Evolutionary conservation across 35 echinoderm and acorn worm species (phyloP).

Genomic region (Diadema setosum): DNA sequence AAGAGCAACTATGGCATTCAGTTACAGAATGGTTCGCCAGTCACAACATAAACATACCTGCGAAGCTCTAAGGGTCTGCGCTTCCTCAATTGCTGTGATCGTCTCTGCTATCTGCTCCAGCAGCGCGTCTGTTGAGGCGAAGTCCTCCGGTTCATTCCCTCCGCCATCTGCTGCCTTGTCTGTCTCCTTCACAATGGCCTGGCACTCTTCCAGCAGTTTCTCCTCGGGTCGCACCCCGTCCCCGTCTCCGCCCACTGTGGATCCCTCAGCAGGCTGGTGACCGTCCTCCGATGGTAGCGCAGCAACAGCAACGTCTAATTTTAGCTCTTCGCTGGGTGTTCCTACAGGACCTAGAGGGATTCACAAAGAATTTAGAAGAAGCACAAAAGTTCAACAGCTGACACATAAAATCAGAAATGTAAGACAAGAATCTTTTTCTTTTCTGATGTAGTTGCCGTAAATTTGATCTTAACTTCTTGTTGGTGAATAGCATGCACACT

Average conservation of each 20-base stretch:
- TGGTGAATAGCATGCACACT: no score
- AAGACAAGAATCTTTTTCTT: no score
- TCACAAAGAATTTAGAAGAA: no score
- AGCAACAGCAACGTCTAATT: background rate
- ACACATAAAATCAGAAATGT: no score
- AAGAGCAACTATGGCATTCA: no score
- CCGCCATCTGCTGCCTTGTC: background rate
- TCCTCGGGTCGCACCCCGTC: background rate
- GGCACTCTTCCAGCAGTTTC: background rate
- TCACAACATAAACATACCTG: background rate
- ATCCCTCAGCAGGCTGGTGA: background rate
- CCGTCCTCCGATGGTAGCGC: background rate
- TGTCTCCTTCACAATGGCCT: background rate
- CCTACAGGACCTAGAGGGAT: no score
- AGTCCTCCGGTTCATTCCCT: background rate
- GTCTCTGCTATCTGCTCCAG: slow-evolving; percentile 25
- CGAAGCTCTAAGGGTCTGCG: slow-evolving; percentile 10
- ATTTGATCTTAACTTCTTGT: no score
- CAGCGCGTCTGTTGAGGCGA: background rate
- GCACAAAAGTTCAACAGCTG: no score
- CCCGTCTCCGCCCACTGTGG: no score
- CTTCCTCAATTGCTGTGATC: slow-evolving; percentile 9
- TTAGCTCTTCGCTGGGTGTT: no score
- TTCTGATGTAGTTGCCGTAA: no score
- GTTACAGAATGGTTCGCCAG: no score